Conservation (phyloP, 2,888 invertebrate genomes). For the Orchestes rusci region DNA sequence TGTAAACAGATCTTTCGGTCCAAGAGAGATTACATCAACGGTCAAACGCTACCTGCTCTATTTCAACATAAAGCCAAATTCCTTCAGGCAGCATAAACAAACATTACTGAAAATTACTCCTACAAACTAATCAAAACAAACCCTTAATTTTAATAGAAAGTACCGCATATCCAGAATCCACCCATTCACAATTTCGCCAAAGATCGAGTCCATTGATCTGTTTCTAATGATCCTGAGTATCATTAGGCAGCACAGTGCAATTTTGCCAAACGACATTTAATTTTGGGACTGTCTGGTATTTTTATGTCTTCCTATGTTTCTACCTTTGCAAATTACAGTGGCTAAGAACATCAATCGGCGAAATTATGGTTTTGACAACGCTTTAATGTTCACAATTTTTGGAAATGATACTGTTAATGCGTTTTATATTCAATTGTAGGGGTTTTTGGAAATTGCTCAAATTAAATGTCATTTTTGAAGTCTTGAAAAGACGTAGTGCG, state of each 20-base stretch:
- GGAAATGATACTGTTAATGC: conserved; percentile 22
- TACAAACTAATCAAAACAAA: no score
- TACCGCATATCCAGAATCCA: conserved; percentile 11
- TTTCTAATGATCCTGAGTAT: conserved; percentile 15
- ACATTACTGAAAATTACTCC: no score
- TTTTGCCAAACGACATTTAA: conserved; percentile 29
- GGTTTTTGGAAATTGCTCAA: no score
- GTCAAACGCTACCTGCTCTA: no score
- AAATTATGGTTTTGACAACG: conserved; percentile 18
- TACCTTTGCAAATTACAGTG: conserved; percentile 18
- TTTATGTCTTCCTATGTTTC: conserved; percentile 11
- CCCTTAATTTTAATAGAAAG: conserved; percentile 6
- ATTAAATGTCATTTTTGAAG: no score
- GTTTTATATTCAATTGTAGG: conserved; percentile 22
- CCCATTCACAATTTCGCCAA: conserved; percentile 10
- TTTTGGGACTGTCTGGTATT: conserved; percentile 20
- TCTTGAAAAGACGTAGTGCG: no score
- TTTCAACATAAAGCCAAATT: no score
- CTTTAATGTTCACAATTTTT: conserved; percentile 21
- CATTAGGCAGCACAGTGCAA: conserved; percentile 12
- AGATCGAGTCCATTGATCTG: conserved; percentile 14
- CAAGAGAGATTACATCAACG: conserved; percentile 1
- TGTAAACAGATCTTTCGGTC: conserved; percentile 27
- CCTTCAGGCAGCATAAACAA: no score
- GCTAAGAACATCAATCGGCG: conserved; percentile 12